Conservation (phyloP, 2,797 vertebrate genomes). For the Anisognathus igniventris region DNA sequence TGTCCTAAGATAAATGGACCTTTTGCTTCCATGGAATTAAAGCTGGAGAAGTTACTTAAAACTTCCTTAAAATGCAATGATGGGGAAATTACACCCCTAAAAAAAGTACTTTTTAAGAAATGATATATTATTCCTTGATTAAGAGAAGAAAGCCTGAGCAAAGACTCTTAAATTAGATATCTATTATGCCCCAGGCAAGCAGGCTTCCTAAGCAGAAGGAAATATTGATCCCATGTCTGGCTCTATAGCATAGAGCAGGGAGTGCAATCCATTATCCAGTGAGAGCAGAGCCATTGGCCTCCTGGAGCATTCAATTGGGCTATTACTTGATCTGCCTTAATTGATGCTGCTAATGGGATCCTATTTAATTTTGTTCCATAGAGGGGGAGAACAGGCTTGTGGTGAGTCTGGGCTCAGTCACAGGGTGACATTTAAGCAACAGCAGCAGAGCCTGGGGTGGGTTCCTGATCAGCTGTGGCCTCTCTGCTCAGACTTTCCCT, state of each 20-base stretch:
- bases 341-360: constrained; percentile 76
- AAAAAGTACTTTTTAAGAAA: background rate
- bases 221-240: constrained; percentile 72
- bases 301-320: constrained; percentile 73
- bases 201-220: constrained; percentile 69
- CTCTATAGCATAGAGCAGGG: constrained; percentile 59
- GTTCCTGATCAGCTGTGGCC: background rate
- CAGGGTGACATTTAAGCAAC: constrained; percentile 32
- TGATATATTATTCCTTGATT: constrained; percentile 49
- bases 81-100: background rate
- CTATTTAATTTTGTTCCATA: constrained; percentile 75
- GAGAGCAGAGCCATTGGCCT: constrained; percentile 77
- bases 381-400: constrained; percentile 57
- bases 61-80: background rate
- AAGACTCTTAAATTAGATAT: constrained; percentile 61
- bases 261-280: constrained; percentile 70
- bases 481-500: background rate
- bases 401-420: constrained; percentile 67
- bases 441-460: background rate
- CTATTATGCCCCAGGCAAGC: constrained; percentile 56
- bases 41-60: constrained; percentile 23
- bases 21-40: background rate
- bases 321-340: constrained; percentile 79
- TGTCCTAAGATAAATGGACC: background rate
- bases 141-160: constrained; percentile 47